A percentile compares a stretch with the other conserved stretches of the same genome.
Evolutionary conservation across 2,888 invertebrate genomes (phyloP).

Genomic region (Epiblema foenella): DNA sequence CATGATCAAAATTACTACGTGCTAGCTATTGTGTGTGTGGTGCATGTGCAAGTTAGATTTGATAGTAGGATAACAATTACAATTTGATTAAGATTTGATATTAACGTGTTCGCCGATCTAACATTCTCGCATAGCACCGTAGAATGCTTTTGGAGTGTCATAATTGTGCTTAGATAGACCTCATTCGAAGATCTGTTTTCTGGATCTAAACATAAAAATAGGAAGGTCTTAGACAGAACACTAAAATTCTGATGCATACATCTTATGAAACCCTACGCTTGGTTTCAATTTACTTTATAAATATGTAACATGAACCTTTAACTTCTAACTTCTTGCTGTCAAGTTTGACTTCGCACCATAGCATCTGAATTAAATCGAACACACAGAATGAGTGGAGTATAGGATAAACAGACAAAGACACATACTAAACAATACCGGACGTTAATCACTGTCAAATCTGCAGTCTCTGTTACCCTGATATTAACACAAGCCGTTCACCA

Average conservation of each 20-base stretch:
- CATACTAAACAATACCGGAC: slow-evolving; percentile 1
- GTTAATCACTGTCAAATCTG: not conserved
- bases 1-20: no score
- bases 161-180: not conserved
- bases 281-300: not conserved
- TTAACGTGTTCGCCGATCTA: not conserved
- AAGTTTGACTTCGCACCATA: not conserved
- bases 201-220: not conserved
- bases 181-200: not conserved
- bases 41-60: no score
- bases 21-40: no score
- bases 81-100: not conserved
- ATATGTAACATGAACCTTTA: not conserved
- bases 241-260: no score
- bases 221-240: no score
- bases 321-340: not conserved
- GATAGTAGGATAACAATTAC: no score
- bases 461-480: not conserved
- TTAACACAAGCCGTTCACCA: not conserved
- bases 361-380: not conserved
- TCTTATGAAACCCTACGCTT: not conserved
- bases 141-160: not conserved
- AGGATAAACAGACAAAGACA: slow-evolving; percentile 3
- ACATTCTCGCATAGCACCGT: not conserved
- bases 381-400: not conserved